Conservation (phyloP, 2,888 invertebrate genomes). For the Phasia obesa region DNA sequence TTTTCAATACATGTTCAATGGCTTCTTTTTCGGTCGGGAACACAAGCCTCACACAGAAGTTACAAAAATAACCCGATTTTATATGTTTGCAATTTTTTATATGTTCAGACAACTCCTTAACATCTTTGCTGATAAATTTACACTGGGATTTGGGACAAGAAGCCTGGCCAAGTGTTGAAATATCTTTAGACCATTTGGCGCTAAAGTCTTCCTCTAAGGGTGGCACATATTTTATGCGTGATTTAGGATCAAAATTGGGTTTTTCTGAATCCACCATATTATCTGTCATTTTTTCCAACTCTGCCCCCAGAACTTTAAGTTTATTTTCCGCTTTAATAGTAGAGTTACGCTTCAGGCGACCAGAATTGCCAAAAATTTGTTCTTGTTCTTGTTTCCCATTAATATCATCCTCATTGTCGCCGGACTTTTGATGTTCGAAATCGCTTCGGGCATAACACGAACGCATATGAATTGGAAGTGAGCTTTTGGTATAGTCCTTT, state of each 20-base stretch:
- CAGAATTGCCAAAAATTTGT: constrained; percentile 75
- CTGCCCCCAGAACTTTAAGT: constrained; percentile 75
- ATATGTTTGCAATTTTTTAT: constrained; percentile 76
- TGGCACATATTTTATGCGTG: constrained; percentile 38
- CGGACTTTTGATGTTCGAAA: neutral
- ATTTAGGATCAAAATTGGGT: constrained; percentile 19
- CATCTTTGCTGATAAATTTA: constrained; percentile 74
- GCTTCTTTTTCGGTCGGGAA: constrained; percentile 65
- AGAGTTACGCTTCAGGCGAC: constrained; percentile 78
- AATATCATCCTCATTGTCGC: neutral
- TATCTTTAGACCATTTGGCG: constrained; percentile 71
- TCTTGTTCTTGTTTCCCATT: constrained; percentile 7
- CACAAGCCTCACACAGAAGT: constrained; percentile 66
- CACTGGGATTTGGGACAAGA: constrained; percentile 80
- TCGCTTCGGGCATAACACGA: constrained; percentile 71
- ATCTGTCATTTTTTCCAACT: constrained; percentile 50
- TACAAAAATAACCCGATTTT: constrained; percentile 76
- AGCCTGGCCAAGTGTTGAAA: constrained; percentile 74
- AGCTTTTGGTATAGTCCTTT: constrained; percentile 71
- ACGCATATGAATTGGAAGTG: constrained; percentile 73
- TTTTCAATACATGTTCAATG: constrained; percentile 63
- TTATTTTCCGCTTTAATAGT: constrained; percentile 80
- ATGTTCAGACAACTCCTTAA: constrained; percentile 77
- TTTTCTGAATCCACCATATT: constrained; percentile 2
- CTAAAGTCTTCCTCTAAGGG: neutral